A percentile compares a stretch with the other conserved stretches of the same genome.
Evolutionary conservation across 2,797 vertebrate genomes (phyloP).

Genomic region (Pristis pectinata): DNA sequence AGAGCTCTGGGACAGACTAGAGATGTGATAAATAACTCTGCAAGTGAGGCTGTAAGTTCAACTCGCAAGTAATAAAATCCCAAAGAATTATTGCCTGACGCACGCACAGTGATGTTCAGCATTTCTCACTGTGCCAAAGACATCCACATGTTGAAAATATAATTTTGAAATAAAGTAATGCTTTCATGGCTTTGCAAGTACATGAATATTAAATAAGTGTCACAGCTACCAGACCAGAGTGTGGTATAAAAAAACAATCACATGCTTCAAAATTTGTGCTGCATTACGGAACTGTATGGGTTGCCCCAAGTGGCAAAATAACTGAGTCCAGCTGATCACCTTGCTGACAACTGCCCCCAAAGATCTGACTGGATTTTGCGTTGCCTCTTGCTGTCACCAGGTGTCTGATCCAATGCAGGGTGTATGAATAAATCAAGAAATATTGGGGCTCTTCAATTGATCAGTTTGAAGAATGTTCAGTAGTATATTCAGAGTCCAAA

Average conservation of each 20-base stretch:
- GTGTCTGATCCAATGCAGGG: too few relatives aligned
- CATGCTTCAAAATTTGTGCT: neutral
- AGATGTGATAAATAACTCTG: conserved; percentile 24
- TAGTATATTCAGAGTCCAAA: neutral
- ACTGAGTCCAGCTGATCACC: neutral
- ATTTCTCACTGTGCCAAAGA: neutral
- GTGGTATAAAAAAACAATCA: neutral
- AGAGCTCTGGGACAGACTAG: neutral
- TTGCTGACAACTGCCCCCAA: neutral
- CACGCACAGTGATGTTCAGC: neutral
- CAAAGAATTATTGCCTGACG: neutral
- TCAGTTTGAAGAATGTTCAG: neutral
- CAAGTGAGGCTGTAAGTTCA: neutral
- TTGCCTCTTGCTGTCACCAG: too few relatives aligned
- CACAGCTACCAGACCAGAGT: neutral
- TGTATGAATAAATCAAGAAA: neutral
- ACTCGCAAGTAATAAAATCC: neutral
- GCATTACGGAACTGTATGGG: neutral
- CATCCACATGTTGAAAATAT: neutral
- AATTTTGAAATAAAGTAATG: neutral
- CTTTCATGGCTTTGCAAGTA: neutral
- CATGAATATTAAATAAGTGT: neutral
- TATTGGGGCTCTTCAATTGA: neutral
- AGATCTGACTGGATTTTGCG: too few relatives aligned
- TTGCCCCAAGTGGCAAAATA: too few relatives aligned